A percentile compares a stretch with the other conserved stretches of the same genome.
phyloP scores from a whole-genome alignment of 2,113 vertebrate species.

The Psilopsiagon aymara region DNA sequence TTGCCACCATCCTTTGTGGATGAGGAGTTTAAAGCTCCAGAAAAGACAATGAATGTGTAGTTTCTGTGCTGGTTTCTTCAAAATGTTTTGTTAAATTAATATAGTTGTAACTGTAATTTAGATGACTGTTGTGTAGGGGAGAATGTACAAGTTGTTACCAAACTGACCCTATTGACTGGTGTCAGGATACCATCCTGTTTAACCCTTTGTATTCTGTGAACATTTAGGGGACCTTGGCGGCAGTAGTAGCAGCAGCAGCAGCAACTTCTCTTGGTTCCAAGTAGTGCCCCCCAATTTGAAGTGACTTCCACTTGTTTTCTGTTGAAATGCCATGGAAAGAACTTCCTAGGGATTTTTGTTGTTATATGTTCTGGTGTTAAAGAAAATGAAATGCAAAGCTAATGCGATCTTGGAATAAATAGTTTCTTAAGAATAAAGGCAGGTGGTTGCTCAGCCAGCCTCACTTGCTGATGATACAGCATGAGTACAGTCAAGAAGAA shows the following conservation, averaged over 20 bases:
- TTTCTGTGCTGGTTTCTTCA: conserved; percentile 74
- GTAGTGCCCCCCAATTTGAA: background rate
- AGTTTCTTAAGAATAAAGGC: conserved; percentile 4
- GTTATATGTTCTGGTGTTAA: background rate
- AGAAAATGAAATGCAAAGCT: conserved; percentile 18
- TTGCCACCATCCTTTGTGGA: conserved; percentile 48
- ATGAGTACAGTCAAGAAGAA: background rate
- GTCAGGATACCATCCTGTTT: conserved; percentile 26
- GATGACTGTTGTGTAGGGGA: conserved; percentile 62
- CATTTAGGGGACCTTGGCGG: conserved; percentile 33
- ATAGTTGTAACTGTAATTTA: conserved; percentile 70
- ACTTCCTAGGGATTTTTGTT: background rate
- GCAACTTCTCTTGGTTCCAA: conserved; percentile 6
- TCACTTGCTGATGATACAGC: background rate
- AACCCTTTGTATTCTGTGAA: conserved; percentile 37
- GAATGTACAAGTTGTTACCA: conserved; percentile 49
- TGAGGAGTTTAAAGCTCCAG: conserved; percentile 60
- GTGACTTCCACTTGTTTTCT: conserved; percentile 21
- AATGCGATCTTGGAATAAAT: background rate
- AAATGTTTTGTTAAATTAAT: conserved; percentile 63
- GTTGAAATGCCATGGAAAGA: conserved; percentile 47
- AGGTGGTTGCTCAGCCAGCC: background rate
- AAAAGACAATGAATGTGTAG: conserved; percentile 81
- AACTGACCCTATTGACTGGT: conserved; percentile 55
- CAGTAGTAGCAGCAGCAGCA: conserved; percentile 39